phyloP scores from a whole-genome alignment of 2,888 invertebrate species.

The Platerodrilus igneus region DNA sequence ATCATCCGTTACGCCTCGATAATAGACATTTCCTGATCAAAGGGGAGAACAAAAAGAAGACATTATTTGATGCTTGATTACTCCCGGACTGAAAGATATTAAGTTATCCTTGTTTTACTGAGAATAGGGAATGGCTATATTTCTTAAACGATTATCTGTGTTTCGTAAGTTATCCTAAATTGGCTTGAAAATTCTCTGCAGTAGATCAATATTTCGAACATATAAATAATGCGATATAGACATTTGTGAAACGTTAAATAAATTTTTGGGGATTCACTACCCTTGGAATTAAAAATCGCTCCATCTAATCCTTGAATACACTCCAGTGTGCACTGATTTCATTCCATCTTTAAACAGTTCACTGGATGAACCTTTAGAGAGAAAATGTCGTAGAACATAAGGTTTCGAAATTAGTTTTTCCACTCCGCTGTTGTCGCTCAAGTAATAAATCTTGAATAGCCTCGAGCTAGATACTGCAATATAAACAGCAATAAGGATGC shows the following conservation, averaged over 20 bases:
- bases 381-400: slow-evolving; percentile 10
- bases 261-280: no score
- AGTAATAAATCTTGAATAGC: slow-evolving; percentile 27
- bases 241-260: no score
- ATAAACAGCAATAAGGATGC: slow-evolving; percentile 36
- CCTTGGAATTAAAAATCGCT: no score
- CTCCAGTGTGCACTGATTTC: no score
- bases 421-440: slow-evolving; percentile 18
- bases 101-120: slow-evolving; percentile 32
- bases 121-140: slow-evolving; percentile 26
- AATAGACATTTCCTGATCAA: slow-evolving; percentile 34
- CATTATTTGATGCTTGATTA: slow-evolving; percentile 36
- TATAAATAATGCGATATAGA: no score
- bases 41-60: slow-evolving; percentile 28
- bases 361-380: slow-evolving; percentile 12
- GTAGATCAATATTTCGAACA: no score
- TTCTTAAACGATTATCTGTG: slow-evolving; percentile 21
- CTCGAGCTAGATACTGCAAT: slow-evolving; percentile 29
- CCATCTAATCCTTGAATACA: no score
- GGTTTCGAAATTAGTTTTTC: slow-evolving; percentile 21
- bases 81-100: slow-evolving; percentile 34
- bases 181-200: slow-evolving; percentile 13
- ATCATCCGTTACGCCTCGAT: slow-evolving; percentile 33
- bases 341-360: no score
- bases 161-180: slow-evolving; percentile 22